A percentile compares a stretch with the other conserved stretches of the same genome.
These are phyloP conservation scores for Plebejus melissa DNA, from an alignment of 2,888 invertebrate genomes.

Conservation along the genomic window DNA sequence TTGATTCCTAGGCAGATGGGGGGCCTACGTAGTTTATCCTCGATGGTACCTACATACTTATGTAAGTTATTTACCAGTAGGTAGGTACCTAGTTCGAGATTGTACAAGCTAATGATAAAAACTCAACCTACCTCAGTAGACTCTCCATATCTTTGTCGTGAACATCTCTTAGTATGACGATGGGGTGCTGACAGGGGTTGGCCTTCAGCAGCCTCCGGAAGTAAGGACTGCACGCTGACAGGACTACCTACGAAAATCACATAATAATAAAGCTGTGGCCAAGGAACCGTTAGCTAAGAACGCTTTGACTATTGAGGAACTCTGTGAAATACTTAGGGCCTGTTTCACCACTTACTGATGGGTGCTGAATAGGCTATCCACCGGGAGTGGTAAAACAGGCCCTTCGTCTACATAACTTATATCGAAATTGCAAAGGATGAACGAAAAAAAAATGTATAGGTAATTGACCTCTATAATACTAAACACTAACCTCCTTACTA, in stretches of 20 bases:
- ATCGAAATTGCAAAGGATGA: not conserved
- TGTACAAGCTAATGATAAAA: too few relatives aligned
- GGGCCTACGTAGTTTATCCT: too few relatives aligned
- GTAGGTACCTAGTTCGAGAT: too few relatives aligned
- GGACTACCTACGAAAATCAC: slow-evolving; percentile 74
- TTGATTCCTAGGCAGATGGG: too few relatives aligned
- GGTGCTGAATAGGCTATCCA: too few relatives aligned
- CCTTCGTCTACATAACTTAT: too few relatives aligned
- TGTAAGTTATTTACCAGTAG: too few relatives aligned
- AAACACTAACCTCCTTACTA: too few relatives aligned
- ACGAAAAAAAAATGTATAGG: not conserved
- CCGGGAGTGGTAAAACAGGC: not conserved
- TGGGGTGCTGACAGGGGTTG: slow-evolving; percentile 94
- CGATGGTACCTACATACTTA: too few relatives aligned
- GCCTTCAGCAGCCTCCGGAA: slow-evolving; percentile 92
- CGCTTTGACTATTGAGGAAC: not conserved
- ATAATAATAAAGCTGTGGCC: not conserved
- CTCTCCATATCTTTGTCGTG: slow-evolving; percentile 92
- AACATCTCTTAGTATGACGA: slow-evolving; percentile 91
- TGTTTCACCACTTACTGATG: not conserved
- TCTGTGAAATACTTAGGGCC: not conserved
- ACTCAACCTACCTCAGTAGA: slow-evolving; percentile 81
- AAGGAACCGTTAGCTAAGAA: not conserved
- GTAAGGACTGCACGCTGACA: slow-evolving; percentile 96
- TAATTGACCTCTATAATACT: not conserved